Base-by-base conservation (phyloP, 2,888 invertebrate genomes). In the Agrochola litura region DNA sequence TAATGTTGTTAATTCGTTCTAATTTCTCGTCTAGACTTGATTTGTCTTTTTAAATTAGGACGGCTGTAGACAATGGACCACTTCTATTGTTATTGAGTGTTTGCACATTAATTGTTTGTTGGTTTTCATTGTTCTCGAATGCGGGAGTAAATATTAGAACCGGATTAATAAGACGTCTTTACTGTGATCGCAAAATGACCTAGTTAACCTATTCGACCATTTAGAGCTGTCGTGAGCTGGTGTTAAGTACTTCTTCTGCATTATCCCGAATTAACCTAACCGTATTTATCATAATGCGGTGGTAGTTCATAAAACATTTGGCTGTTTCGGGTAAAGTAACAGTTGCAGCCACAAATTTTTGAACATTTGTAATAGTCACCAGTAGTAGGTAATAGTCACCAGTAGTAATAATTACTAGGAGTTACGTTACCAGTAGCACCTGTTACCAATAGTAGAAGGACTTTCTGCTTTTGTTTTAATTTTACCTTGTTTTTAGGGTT, bases 21-120 rank as follows among this genome's bases (percentile, higher is more conserved):
- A 88, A 88, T 82, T 86, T 86, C 69, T 87, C 66, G 88, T 88
- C 88, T 88, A 88, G 86, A 88, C 88, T 87, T 86, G 88, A 87
- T 87, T 88, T 87, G 86, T 87, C 81, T 86, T 77, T 82, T 76
- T 70, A 66, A 86, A 88, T 82, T 76, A 79, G 79, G 77, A 86
- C 82, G 43, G 52, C 75, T 77, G 68, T 63, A 84, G 72, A 86
- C 83, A 87, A 86, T 84, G 76, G 82, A 77, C 25, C 49, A 66
- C 65, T 72, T 79, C 78, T 82, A 82, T 86, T 84, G 85, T 88
- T 77, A 80, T 77, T 81, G 65, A 78, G 76, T 79, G 68, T 77
- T 75, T 76, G 65, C 65, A 46, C 80, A 69, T 65, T 74, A 75
- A 76, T 79, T 74, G 79, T 79, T 84, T 76, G 74, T 75, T 52